phyloP scores from a whole-genome alignment of 2,797 vertebrate genomes.

The Lophius americanus region DNA sequence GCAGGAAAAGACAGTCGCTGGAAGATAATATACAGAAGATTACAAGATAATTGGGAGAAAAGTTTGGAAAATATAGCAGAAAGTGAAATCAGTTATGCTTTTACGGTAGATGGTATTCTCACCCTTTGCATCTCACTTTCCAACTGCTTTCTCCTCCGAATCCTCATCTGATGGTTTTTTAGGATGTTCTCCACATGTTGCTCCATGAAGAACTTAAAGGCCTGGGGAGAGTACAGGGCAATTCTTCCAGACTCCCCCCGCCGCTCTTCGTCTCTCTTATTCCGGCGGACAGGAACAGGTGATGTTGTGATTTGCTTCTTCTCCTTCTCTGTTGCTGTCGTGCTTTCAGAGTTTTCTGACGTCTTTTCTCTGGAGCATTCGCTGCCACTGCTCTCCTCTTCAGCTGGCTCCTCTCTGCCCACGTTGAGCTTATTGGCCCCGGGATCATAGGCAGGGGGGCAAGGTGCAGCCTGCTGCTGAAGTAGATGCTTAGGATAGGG shows the following conservation, averaged over 20 bases:
- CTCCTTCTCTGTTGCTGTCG: constrained; percentile 85
- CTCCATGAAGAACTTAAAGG: constrained; percentile 99
- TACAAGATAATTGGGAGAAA: constrained; percentile 9
- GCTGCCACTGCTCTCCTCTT: constrained; percentile 79
- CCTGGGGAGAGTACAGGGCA: constrained; percentile 94
- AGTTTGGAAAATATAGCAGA: constrained; percentile 11
- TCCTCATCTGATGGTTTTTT: constrained; percentile 94
- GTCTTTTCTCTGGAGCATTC: constrained; percentile 63
- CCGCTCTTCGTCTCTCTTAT: constrained; percentile 93
- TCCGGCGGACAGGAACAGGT: constrained; percentile 93
- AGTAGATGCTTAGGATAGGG: constrained; percentile 96
- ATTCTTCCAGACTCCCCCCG: constrained; percentile 90
- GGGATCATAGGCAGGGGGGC: constrained; percentile 82
- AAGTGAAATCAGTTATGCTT: neutral
- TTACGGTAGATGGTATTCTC: constrained; percentile 58
- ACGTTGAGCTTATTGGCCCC: constrained; percentile 74
- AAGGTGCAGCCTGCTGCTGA: constrained; percentile 79
- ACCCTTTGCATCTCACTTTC: constrained; percentile 99
- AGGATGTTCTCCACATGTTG: constrained; percentile 98
- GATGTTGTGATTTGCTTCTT: constrained; percentile 98
- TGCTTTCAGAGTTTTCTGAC: constrained; percentile 61
- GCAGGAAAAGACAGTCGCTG: constrained; percentile 58
- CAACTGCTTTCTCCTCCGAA: constrained; percentile 94
- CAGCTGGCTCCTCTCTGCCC: constrained; percentile 83
- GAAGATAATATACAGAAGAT: constrained; percentile 17